Evolutionary conservation across 2,113 vertebrate species (phyloP).

Genomic region (Erythrolamprus reginae): DNA sequence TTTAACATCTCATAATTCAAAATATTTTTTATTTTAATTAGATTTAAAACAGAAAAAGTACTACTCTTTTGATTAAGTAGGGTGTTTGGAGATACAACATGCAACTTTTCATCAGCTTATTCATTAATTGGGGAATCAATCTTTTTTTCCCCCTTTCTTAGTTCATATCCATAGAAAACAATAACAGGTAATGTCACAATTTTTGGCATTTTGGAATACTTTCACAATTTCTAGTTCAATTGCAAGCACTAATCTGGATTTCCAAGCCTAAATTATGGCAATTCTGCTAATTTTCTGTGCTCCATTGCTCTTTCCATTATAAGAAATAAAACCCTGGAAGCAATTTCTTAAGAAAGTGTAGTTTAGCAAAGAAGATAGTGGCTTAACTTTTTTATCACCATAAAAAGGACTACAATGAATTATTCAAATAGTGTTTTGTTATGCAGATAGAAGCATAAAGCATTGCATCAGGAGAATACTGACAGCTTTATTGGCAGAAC

Average conservation of each 20-base stretch:
- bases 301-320: not conserved
- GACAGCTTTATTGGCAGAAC: not conserved
- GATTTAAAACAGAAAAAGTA: not conserved
- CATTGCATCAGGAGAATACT: constrained; percentile 4
- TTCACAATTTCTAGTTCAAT: not conserved
- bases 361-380: constrained; percentile 46
- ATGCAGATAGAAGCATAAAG: constrained; percentile 2
- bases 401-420: not conserved
- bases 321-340: fast-evolving
- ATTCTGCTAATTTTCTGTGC: not conserved
- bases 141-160: not conserved
- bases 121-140: not conserved
- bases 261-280: not conserved
- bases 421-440: constrained; percentile 19
- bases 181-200: not conserved
- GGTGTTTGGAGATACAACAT: not conserved
- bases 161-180: not conserved
- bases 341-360: constrained; percentile 27
- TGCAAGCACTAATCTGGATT: not conserved
- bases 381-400: constrained; percentile 8
- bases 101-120: not conserved
- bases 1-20: not conserved
- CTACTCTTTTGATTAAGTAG: not conserved
- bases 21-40: not conserved
- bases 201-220: not conserved